Base-by-base conservation (phyloP, 1,140 invertebrate genomes). In the Caenorhabditis tropicalis region DNA sequence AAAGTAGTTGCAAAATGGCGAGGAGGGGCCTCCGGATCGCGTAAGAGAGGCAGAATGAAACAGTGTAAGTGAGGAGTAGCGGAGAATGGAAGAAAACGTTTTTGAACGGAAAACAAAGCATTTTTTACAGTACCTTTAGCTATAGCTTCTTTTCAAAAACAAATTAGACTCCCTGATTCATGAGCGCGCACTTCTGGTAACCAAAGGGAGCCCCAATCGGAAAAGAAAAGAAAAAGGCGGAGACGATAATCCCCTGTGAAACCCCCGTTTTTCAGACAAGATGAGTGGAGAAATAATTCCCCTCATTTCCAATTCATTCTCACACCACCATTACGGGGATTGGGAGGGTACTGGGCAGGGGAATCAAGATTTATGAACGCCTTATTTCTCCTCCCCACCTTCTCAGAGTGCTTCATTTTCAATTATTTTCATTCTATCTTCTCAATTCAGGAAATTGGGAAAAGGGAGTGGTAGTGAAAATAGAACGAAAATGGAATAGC, bases 341-440 rank as follows among this genome's bases (percentile, higher is more conserved):
- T 16, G 29, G 36, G 19, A 36, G 36, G 16, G 31, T 33, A 21
- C 58, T 43, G 24, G 65, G n/a, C n/a, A n/a, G n/a, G n/a, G n/a
- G n/a, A n/a, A 74, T 74, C 65, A 21, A 46, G 65, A 74, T 74
- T 74, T 74, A 74, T 74, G 65, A 74, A 74, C 65, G 15, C 65
- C 39, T 43, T 43, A 43, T 12, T n/a, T n/a, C 31, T 16, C 29
- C 39, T 36, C 60, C 10, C 9, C 7, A 10, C 12, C 31, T n/a
- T 12, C 16, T 36, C 16, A 33, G 16, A 36, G 15, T 36, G 31
- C 60, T 70, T 36, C 60, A 70, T 29, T 58, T 58, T 58, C 53
- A 10, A 29, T 29, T 29, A 4, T 36, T 27, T 70, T 9, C n/a
- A n/a, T n/a, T n/a, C n/a, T n/a, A n/a, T n/a, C n/a, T n/a, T n/a